Conservation (phyloP, 1,140 invertebrate genomes). For the Drosophila pachea region DNA sequence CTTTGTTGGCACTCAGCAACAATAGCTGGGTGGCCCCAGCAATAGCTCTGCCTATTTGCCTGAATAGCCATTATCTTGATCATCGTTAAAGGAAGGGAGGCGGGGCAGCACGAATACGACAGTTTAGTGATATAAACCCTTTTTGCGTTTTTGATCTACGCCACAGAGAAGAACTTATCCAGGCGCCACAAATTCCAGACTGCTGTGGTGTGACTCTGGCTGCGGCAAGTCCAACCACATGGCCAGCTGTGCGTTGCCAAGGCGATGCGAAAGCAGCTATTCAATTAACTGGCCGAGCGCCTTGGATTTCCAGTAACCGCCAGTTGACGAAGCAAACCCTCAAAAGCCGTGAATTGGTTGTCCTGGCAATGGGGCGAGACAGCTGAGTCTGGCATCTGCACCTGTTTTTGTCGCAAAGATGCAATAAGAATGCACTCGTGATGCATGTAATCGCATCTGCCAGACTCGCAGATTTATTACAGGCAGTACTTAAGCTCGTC, state of each 20-base stretch:
- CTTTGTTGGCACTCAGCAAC: slow-evolving; percentile 74
- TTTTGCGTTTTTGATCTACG: slow-evolving; percentile 70
- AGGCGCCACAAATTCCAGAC: slow-evolving; percentile 53
- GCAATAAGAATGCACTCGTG: too few species aligned
- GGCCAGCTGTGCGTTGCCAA: slow-evolving; percentile 44
- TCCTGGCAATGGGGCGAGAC: not conserved
- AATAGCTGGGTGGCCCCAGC: slow-evolving; percentile 62
- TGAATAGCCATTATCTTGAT: slow-evolving; percentile 72
- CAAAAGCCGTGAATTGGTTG: slow-evolving; percentile 47
- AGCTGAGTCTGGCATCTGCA: too few species aligned
- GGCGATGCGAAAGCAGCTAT: slow-evolving; percentile 47
- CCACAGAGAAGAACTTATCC: slow-evolving; percentile 54
- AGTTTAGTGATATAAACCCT: slow-evolving; percentile 38
- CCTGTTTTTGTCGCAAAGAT: too few species aligned
- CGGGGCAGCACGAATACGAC: not conserved
- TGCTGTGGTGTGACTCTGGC: not conserved
- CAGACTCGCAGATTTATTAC: slow-evolving; percentile 16
- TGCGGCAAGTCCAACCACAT: not conserved
- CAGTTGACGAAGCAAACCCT: slow-evolving; percentile 41
- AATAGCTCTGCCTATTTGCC: slow-evolving; percentile 65
- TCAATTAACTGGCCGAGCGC: slow-evolving; percentile 61
- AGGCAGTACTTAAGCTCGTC: slow-evolving; percentile 11
- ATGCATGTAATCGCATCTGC: slow-evolving; percentile 8
- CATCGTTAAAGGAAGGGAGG: slow-evolving; percentile 22
- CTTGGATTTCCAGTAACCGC: slow-evolving; percentile 62